These are phyloP conservation scores for Setipinna tenuifilis DNA, from an alignment of 2,797 vertebrate species.

Conservation along the genomic window DNA sequence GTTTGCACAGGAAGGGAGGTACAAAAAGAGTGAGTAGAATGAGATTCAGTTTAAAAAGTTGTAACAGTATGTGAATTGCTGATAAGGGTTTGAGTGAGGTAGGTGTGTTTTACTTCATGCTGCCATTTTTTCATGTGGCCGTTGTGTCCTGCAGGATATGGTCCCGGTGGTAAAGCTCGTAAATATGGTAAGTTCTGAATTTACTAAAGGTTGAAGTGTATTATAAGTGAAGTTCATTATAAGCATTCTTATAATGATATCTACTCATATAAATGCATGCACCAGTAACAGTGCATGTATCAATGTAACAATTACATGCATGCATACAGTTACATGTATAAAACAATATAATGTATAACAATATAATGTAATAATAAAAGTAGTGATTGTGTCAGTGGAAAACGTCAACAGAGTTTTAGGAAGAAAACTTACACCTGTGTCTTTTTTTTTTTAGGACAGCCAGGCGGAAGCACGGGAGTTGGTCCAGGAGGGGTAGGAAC, in stretches of 20 bases:
- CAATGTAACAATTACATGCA: too few relatives aligned
- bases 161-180: constrained; percentile 46
- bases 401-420: not conserved
- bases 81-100: not conserved
- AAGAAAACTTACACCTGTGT: not conserved
- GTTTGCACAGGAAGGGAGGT: not conserved
- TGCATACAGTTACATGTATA: too few relatives aligned
- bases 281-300: not conserved
- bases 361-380: too few relatives aligned
- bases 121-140: not conserved
- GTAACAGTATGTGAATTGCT: not conserved
- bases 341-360: too few relatives aligned
- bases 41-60: not conserved
- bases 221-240: not conserved
- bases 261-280: not conserved
- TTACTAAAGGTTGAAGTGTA: not conserved
- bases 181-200: constrained; percentile 53
- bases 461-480: constrained; percentile 24
- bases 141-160: constrained; percentile 25
- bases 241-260: not conserved
- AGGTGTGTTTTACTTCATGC: not conserved
- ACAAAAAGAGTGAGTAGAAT: not conserved
- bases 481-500: constrained; percentile 25
- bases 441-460: not conserved
- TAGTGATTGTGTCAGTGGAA: too few relatives aligned